phyloP scores from a whole-genome alignment of 2,888 invertebrate species.

The Pinctada fucata region DNA sequence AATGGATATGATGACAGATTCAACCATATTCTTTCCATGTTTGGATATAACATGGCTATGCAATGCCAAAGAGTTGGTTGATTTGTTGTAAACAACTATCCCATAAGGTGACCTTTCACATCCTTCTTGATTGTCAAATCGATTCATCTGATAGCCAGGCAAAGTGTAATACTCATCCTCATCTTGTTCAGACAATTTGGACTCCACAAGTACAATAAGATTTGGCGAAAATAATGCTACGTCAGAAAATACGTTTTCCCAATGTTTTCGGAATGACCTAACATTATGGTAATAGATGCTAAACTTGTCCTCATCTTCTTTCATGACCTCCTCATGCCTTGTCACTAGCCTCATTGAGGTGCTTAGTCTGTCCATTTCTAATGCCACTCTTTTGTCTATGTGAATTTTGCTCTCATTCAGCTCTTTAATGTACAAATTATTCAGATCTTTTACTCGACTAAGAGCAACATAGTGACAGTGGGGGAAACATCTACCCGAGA shows the following conservation, averaged over 20 bases:
- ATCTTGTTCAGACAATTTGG: not conserved
- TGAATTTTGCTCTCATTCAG: conserved; percentile 38
- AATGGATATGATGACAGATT: too few relatives aligned
- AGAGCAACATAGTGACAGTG: conserved; percentile 52
- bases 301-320: too few relatives aligned
- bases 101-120: not conserved
- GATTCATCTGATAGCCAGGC: not conserved
- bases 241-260: too few relatives aligned
- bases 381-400: not conserved
- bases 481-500: conserved; percentile 36
- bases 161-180: not conserved
- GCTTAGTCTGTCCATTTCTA: not conserved
- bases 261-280: too few relatives aligned
- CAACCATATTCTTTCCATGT: too few relatives aligned
- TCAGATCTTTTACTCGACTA: conserved; percentile 40
- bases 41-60: too few relatives aligned
- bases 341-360: too few relatives aligned
- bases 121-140: not conserved
- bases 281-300: too few relatives aligned
- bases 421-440: conserved; percentile 34
- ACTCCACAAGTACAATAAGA: not conserved
- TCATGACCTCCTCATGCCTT: too few relatives aligned
- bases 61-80: not conserved
- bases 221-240: not conserved
- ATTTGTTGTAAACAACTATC: not conserved